Base-by-base conservation (phyloP, 1,140 invertebrate species). In the Charaxes varanes region DNA sequence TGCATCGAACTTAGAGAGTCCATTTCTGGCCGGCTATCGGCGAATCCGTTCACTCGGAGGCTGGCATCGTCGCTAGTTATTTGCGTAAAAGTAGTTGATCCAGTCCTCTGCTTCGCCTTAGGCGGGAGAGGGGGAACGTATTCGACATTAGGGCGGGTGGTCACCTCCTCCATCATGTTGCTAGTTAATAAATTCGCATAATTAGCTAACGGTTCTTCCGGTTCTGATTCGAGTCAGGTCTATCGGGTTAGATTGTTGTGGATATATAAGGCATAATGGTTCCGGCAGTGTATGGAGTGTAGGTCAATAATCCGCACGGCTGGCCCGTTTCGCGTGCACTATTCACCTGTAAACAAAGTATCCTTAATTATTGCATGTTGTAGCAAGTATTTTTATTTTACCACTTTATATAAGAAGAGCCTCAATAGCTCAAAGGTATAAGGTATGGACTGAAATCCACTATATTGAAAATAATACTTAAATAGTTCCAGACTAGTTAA, bases 1-100 rank as follows among this genome's bases (percentile, higher is more conserved):
- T 80, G 76, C 79, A 81, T 80, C 77, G 79, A 83, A 80, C 79
- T 78, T 55, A 77, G 61, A 48, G 71, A 74, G 46, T 80, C 72
- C 55, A 78, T 66, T 34, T 55, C 54, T 30, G 58, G 37, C 42
- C 65, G 65, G 49, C 58, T 53, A 47, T 73, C 65, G 37, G 45
- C 49, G 36, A 61, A 70, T 55, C 66, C 74, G 54, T 79, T 78
- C 54, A 64, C 40, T 43, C 57, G 66, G 6, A 65, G 50, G 46
- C 55, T 53, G 22, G 49, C 28, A 45, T 71, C 70, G 36, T 79
- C 67, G 37, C 36, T 62, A n/a, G 59, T 70, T 38, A 80, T 80
- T 57, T 78, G 71, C 35, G 76, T 82, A 67, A 78, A 78, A 49
- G 76, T 80, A 12, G 77, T 78, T 28, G 69, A 63, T 35, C 70